Percentiles rank a stretch among this genome's conserved stretches.
Conservation (phyloP, 1,140 invertebrate species). For the Ridgeia piscesae region DNA sequence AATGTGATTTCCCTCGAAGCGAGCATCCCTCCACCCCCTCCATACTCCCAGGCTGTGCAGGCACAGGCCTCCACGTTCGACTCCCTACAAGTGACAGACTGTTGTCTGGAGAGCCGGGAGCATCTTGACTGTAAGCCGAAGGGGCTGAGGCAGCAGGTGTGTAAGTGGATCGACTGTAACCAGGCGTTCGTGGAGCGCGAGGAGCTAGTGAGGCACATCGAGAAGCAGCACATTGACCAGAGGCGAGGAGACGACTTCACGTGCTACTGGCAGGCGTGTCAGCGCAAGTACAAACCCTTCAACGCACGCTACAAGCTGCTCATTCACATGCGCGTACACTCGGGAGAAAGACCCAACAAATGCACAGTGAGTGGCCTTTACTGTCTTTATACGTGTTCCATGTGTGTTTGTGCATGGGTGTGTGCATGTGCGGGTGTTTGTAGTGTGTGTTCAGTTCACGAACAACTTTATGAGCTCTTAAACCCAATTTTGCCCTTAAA, state of each 20-base stretch:
- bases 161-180: constrained; percentile 85
- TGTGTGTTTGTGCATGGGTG: background rate
- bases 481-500: too few relatives aligned
- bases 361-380: constrained; percentile 76
- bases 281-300: constrained; percentile 80
- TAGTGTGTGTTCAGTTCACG: too few relatives aligned
- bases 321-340: constrained; percentile 95
- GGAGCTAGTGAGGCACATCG: constrained; percentile 84
- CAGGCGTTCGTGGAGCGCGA: constrained; percentile 75
- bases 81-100: background rate
- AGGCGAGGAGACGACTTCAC: constrained; percentile 84
- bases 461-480: background rate
- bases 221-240: constrained; percentile 85
- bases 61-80: constrained; percentile 14
- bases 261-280: constrained; percentile 88
- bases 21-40: constrained; percentile 45
- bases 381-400: background rate
- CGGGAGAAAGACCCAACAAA: constrained; percentile 93
- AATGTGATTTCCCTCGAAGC: constrained; percentile 13
- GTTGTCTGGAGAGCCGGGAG: background rate
- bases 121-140: constrained; percentile 1
- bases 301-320: constrained; percentile 95
- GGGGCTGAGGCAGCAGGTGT: constrained; percentile 49
- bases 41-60: constrained; percentile 48
- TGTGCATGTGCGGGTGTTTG: background rate